phyloP scores from a whole-genome alignment of 2,888 invertebrate species.

The Drosophila nr. fundita region DNA sequence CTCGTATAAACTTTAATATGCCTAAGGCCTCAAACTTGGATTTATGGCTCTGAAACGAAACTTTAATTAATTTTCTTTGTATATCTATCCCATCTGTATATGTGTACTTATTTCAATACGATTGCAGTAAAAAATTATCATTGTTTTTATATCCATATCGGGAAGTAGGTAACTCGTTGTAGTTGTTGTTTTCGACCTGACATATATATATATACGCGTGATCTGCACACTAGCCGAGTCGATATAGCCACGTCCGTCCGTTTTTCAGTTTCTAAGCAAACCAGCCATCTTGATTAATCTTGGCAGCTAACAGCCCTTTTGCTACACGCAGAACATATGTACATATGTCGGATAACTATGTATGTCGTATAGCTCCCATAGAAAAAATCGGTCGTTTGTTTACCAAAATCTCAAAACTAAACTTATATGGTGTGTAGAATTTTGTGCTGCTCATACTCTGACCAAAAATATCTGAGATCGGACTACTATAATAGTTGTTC shows the following conservation, averaged over 20 bases:
- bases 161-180: too few species aligned
- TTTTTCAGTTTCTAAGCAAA: not conserved
- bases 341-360: too few species aligned
- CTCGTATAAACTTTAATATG: not conserved
- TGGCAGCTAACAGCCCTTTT: rapidly evolving
- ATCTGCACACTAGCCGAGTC: not conserved
- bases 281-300: not conserved
- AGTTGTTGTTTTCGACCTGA: too few species aligned
- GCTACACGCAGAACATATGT: too few species aligned
- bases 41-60: not conserved
- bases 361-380: not conserved
- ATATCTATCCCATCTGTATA: not conserved
- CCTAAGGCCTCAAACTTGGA: not conserved
- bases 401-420: not conserved
- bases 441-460: not conserved
- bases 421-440: not conserved
- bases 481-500: too few species aligned
- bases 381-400: not conserved
- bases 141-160: too few species aligned
- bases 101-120: not conserved
- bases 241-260: not conserved
- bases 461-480: not conserved
- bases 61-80: not conserved
- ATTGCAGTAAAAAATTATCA: too few species aligned
- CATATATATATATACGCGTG: not conserved